Evolutionary conservation across 1,140 invertebrate species (phyloP).

Genomic region (Hyphantria cunea): DNA sequence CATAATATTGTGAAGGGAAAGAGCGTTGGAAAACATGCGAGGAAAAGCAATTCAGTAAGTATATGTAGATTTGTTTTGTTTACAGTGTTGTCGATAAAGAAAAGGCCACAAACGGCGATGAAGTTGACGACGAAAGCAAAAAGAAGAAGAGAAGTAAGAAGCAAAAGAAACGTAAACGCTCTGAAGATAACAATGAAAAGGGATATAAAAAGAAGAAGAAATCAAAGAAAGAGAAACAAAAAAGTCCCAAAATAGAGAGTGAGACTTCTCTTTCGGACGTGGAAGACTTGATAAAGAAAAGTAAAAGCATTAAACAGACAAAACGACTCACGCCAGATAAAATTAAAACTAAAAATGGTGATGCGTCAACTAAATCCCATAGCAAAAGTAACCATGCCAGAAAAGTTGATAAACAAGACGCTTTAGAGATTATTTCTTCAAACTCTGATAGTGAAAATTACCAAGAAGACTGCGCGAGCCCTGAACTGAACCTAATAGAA

Average conservation of each 20-base stretch:
- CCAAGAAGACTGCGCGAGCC: slow-evolving; percentile 88
- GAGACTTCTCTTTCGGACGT: slow-evolving; percentile 70
- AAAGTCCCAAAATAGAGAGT: slow-evolving; percentile 61
- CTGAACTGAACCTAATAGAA: slow-evolving; percentile 89
- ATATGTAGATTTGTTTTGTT: slow-evolving; percentile 43
- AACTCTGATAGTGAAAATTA: slow-evolving; percentile 86
- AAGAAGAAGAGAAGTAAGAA: slow-evolving; percentile 82
- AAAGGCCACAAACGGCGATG: slow-evolving; percentile 45
- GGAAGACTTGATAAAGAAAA: slow-evolving; percentile 62
- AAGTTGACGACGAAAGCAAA: slow-evolving; percentile 50
- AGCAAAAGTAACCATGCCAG: slow-evolving; percentile 52
- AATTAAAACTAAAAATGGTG: slow-evolving; percentile 59
- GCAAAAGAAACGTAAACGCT: slow-evolving; percentile 77
- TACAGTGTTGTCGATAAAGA: slow-evolving; percentile 52
- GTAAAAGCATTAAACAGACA: not conserved
- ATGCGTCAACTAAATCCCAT: slow-evolving; percentile 51
- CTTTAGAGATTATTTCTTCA: slow-evolving; percentile 86
- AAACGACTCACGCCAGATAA: slow-evolving; percentile 24
- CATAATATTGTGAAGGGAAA: slow-evolving; percentile 44
- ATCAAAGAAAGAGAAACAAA: slow-evolving; percentile 59
- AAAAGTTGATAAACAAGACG: slow-evolving; percentile 42
- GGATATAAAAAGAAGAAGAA: slow-evolving; percentile 59
- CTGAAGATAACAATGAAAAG: slow-evolving; percentile 55
- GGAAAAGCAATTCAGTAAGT: slow-evolving; percentile 46
- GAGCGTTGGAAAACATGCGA: slow-evolving; percentile 19